Evolutionary conservation across 1,140 invertebrate genomes (phyloP), one percentile per base, ranked within the genome.

Genomic region (Drosophila pseudoananassae): DNA sequence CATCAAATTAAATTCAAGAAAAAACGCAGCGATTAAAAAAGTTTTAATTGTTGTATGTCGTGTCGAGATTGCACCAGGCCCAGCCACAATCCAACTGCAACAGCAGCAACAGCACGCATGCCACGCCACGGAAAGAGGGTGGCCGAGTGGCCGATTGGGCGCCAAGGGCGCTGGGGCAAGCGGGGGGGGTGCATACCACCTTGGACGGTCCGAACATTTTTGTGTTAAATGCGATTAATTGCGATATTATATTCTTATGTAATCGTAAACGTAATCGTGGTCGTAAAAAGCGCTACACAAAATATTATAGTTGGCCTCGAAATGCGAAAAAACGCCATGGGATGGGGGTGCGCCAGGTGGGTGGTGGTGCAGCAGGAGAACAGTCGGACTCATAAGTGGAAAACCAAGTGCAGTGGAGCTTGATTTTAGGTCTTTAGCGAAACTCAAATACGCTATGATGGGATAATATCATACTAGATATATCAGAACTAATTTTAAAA

Each of bases 171-270:
- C 10, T 6, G 3, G 57, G 77, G 36, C 29, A 33, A 14, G 15
- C 6, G 9, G 31, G 17, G n/a, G 27, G 45, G 40, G 47, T 75
- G 58, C 45, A 57, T 51, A 38, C 66, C 66, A 59, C 76, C 76
- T 80, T 70, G 81, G 75, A 80, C 68, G 73, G 73, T 73, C 78
- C 74, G 65, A 88, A 71, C 83, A 87, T 88, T 87, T 87, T 82
- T 87, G 82, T 87, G 82, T 87, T 87, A 87, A 87, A 87, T 72
- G 82, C 82, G 82, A 87, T 87, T 87, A 87, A 87, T 87, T 87
- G 82, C 82, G 82, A 87, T 87, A 87, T 87, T 87, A 87, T 87
- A 87, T 87, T 88, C 82, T 87, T 87, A 87, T 87, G 82, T 87
- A 87, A 87, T 87, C 82, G 82, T 87, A 88, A 87, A 87, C 83